A percentile compares a stretch with the other conserved stretches of the same genome.
These are phyloP conservation scores for Drosophila imparisetae DNA, from an alignment of 2,888 invertebrate species.

Conservation along the genomic window DNA sequence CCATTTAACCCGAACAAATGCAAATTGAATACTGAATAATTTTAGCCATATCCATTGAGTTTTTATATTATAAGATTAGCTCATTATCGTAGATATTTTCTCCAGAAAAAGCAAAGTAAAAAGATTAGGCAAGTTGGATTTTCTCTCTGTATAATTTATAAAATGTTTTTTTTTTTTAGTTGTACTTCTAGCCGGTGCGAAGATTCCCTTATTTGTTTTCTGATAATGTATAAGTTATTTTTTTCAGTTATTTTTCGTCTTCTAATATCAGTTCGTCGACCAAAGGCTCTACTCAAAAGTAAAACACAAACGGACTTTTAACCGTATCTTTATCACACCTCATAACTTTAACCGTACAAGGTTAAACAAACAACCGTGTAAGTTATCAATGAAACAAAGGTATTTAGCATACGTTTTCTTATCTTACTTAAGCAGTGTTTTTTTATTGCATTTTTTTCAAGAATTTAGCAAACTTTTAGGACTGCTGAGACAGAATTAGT, in stretches of 20 bases:
- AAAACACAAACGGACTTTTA: neutral
- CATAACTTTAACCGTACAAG: neutral
- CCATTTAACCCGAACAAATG: constrained; percentile 37
- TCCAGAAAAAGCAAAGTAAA: constrained; percentile 8
- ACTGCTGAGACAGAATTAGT: neutral
- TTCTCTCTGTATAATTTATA: neutral
- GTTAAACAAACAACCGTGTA: neutral
- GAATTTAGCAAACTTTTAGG: neutral
- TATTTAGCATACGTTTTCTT: constrained; percentile 5
- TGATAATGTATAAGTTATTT: neutral
- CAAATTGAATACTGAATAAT: constrained; percentile 27
- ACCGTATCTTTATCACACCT: neutral
- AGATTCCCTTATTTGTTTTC: constrained; percentile 8
- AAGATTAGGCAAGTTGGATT: constrained; percentile 15
- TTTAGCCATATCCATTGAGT: neutral
- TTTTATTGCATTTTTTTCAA: neutral
- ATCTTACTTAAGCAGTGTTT: constrained; percentile 8
- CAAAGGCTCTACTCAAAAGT: too few species aligned
- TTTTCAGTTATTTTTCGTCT: too few species aligned
- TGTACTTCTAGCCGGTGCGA: neutral
- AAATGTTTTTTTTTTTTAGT: constrained; percentile 11
- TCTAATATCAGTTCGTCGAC: too few species aligned
- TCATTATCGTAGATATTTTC: neutral
- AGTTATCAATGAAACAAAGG: neutral
- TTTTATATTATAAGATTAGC: constrained; percentile 48